Conservation (phyloP, 2,888 invertebrate genomes). For the Synanthedon andrenaeformis region DNA sequence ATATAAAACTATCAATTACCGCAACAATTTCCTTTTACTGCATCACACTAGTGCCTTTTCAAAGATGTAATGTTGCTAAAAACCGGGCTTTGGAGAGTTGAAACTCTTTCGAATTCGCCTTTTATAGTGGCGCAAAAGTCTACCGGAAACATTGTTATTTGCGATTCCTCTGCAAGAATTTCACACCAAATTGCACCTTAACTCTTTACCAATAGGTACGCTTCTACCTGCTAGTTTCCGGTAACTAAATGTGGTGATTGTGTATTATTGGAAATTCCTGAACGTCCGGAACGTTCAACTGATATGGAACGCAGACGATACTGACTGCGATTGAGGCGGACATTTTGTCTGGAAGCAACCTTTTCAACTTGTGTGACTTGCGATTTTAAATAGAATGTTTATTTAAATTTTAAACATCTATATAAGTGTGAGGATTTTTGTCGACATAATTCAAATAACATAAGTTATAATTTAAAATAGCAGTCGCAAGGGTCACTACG, state of each 20-base stretch:
- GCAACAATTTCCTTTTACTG: constrained; percentile 41
- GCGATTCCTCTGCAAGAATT: constrained; percentile 8
- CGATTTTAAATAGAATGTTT: constrained; percentile 11
- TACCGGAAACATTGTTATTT: constrained; percentile 21
- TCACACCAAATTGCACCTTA: constrained; percentile 18
- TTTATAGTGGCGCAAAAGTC: constrained; percentile 39
- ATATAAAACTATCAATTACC: constrained; percentile 6
- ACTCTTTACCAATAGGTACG: constrained; percentile 6
- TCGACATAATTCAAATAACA: too few species aligned
- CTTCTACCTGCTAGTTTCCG: background rate
- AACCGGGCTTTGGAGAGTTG: constrained; percentile 37
- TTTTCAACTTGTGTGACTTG: constrained; percentile 26
- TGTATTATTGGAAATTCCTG: constrained; percentile 65
- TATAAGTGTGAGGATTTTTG: too few species aligned
- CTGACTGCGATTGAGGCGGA: constrained; percentile 50
- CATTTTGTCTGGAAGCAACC: constrained; percentile 34
- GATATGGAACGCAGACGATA: constrained; percentile 52
- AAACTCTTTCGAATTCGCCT: constrained; percentile 61
- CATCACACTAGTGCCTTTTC: constrained; percentile 25
- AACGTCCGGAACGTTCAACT: constrained; percentile 45
- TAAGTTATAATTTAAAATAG: too few species aligned
- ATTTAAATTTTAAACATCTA: background rate
- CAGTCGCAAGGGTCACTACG: too few species aligned
- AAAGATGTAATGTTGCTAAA: constrained; percentile 21
- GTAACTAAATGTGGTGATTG: constrained; percentile 5